These are phyloP conservation scores for Furcifer pardalis DNA, from an alignment of 2,797 vertebrate species.

Conservation along the genomic window DNA sequence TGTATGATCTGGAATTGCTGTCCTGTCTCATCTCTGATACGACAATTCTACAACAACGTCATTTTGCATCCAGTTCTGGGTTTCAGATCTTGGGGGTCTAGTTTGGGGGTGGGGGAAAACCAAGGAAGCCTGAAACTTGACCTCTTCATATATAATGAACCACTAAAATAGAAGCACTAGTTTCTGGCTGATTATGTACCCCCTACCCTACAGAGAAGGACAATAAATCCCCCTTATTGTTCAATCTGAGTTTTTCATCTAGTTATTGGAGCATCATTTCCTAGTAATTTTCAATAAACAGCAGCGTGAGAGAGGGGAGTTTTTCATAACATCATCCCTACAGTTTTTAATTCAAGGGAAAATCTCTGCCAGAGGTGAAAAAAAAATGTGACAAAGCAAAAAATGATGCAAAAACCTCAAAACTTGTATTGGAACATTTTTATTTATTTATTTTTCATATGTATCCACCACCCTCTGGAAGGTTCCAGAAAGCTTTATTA, in stretches of 20 bases:
- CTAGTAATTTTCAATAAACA: not conserved
- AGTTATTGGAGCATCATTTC: not conserved
- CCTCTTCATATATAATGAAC: not conserved
- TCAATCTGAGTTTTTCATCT: not conserved
- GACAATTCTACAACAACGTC: no score
- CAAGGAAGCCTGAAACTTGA: not conserved
- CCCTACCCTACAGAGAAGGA: not conserved
- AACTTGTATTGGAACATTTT: conserved; percentile 44
- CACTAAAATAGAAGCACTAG: not conserved
- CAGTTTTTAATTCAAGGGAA: not conserved
- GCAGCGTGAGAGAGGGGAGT: not conserved
- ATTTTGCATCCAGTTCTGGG: not conserved
- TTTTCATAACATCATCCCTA: not conserved
- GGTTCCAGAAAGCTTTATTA: conserved; percentile 44
- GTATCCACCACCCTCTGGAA: no score
- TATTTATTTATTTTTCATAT: no score
- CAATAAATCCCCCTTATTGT: not conserved
- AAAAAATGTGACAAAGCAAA: not conserved
- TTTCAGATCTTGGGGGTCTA: not conserved
- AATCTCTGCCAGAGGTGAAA: not conserved
- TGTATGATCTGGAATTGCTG: no score
- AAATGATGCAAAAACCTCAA: not conserved
- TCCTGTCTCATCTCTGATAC: no score
- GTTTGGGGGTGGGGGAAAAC: no score
- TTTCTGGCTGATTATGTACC: not conserved